Percentiles rank a stretch among this genome's conserved stretches.
Conservation (phyloP, 2,113 vertebrate species). For the Melospiza melodia region DNA sequence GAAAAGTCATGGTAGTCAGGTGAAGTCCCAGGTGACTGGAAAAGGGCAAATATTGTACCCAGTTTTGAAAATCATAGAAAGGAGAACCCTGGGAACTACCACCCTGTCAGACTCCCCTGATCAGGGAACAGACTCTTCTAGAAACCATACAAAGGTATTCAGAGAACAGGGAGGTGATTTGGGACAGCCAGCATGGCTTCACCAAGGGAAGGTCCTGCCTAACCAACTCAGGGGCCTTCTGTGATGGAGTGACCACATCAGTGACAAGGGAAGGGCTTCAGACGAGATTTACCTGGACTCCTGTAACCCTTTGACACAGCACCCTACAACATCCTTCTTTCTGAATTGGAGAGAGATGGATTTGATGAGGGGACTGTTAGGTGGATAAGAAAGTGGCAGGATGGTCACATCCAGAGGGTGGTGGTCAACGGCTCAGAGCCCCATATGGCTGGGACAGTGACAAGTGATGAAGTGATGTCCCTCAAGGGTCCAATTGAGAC, state of each 20-base stretch:
- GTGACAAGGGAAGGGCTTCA: rapidly evolving
- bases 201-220: not conserved
- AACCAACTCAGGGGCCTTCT: not conserved
- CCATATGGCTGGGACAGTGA: not conserved
- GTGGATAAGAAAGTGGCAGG: not conserved
- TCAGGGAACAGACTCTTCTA: not conserved
- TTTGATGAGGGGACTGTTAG: not conserved
- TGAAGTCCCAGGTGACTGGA: not conserved
- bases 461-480: no score
- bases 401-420: rapidly evolving
- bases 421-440: no score
- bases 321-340: no score
- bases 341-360: not conserved
- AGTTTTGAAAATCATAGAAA: not conserved
- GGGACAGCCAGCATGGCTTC: not conserved
- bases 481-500: rapidly evolving
- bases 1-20: not conserved
- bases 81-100: not conserved
- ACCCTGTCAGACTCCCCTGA: not conserved
- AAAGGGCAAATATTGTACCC: not conserved
- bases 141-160: not conserved
- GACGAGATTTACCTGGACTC: not conserved
- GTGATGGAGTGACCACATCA: not conserved
- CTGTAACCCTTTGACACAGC: not conserved
- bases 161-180: not conserved